phyloP scores from a whole-genome alignment of 2,888 invertebrate species.

The Chrysolina americana region DNA sequence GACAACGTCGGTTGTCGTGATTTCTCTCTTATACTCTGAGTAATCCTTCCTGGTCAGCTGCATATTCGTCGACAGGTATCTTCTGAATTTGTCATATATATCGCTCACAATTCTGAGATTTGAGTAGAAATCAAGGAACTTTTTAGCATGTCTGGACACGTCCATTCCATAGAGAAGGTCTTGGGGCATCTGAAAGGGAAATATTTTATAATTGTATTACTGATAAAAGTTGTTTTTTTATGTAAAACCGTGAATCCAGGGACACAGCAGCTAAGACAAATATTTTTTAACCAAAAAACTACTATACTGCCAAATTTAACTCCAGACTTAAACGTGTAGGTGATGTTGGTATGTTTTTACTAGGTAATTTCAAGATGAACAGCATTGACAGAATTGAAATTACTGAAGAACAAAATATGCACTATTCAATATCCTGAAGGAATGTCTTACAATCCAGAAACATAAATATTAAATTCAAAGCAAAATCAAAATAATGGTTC shows the following conservation, averaged over 20 bases:
- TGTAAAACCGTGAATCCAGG: background rate
- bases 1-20: slow-evolving; percentile 44
- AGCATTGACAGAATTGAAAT: no score
- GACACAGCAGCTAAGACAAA: background rate
- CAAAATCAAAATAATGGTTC: no score
- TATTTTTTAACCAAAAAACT: no score
- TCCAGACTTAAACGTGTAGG: no score
- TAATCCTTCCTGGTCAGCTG: slow-evolving; percentile 33
- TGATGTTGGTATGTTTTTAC: no score
- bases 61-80: slow-evolving; percentile 40
- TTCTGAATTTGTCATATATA: slow-evolving; percentile 53
- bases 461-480: no score
- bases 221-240: background rate
- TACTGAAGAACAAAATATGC: no score
- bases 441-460: no score
- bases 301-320: no score
- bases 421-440: no score
- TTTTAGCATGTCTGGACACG: slow-evolving; percentile 43
- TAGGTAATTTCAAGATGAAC: no score
- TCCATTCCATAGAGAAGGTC: slow-evolving; percentile 50
- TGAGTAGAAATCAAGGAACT: slow-evolving; percentile 50
- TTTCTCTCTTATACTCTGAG: slow-evolving; percentile 35
- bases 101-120: slow-evolving; percentile 49
- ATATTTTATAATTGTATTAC: no score
- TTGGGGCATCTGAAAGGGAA: slow-evolving; percentile 50